Conservation (phyloP, 2,797 vertebrate species). For the Leuciscus waleckii region DNA sequence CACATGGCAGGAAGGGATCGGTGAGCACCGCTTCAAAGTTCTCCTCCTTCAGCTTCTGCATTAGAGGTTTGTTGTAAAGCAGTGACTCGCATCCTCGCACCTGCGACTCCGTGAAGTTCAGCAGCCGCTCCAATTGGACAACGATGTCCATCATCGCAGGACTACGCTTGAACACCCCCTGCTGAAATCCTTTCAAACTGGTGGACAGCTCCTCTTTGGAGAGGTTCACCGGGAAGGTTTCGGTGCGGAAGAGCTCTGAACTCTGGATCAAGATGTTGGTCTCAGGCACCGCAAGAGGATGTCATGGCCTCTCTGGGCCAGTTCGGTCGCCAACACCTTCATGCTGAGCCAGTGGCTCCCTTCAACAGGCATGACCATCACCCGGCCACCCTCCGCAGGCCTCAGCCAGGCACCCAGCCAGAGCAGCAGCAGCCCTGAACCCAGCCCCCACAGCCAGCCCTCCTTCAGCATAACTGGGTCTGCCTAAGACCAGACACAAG, state of each 20-base stretch:
- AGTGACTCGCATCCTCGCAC: conserved; percentile 69
- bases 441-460: conserved; percentile 55
- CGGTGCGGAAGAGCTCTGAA: conserved; percentile 65
- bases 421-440: conserved; percentile 66
- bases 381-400: conserved; percentile 67
- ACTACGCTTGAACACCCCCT: conserved; percentile 49
- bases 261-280: conserved; percentile 69
- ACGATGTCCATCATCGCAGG: conserved; percentile 60
- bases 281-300: conserved; percentile 73
- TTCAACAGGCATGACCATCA: conserved; percentile 78
- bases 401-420: conserved; percentile 68
- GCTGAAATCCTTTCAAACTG: accelerated
- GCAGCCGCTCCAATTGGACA: conserved; percentile 56
- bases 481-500: conserved; percentile 11
- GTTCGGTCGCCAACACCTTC: conserved; percentile 76
- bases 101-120: conserved; percentile 66
- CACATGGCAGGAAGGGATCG: conserved; percentile 81
- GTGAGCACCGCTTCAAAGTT: conserved; percentile 74
- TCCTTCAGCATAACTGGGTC: conserved; percentile 39
- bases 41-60: conserved; percentile 63
- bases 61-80: conserved; percentile 67
- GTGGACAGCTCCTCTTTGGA: conserved; percentile 65
- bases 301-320: conserved; percentile 70
- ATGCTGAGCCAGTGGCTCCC: conserved; percentile 85
- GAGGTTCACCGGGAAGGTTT: conserved; percentile 68